Percentiles rank a stretch among this genome's conserved stretches.
phyloP scores from a whole-genome alignment of 2,797 vertebrate genomes.

The Malurus splendens region DNA sequence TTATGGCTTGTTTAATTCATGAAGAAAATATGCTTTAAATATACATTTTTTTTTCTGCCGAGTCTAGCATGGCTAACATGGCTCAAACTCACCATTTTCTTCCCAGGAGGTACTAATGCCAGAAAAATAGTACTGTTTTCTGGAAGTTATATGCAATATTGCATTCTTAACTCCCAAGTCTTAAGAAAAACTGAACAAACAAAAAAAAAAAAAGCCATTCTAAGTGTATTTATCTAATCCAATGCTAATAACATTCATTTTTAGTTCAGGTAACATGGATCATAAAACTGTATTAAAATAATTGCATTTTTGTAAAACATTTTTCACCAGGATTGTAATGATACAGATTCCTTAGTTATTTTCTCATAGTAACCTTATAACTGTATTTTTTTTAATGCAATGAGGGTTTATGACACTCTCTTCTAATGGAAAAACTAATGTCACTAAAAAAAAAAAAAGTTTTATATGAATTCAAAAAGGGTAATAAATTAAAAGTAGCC shows the following conservation, averaged over 20 bases:
- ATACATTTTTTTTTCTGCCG: not conserved
- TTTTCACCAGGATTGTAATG: not conserved
- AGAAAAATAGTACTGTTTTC: not conserved
- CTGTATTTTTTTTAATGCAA: not conserved
- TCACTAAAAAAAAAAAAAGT: accelerated
- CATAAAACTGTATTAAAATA: not conserved
- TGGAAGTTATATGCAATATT: not conserved
- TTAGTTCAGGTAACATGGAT: not conserved
- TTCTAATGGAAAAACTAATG: not conserved
- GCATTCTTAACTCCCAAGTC: not conserved
- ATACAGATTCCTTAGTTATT: not conserved
- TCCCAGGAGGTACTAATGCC: not conserved
- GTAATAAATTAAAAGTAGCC: not conserved
- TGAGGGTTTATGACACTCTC: not conserved
- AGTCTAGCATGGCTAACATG: not conserved
- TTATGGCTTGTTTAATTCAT: conserved; percentile 14
- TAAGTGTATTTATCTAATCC: not conserved
- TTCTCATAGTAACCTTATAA: not conserved
- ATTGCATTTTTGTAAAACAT: not conserved
- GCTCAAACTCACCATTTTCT: not conserved
- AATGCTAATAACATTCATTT: not conserved
- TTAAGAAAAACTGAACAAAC: not conserved
- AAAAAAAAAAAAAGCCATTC: not conserved
- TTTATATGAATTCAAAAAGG: not conserved
- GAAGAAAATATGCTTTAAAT: conserved; percentile 12